Evolutionary conservation across 2,888 invertebrate species (phyloP), one percentile per base, ranked within the genome.

Genomic region (Drosophila helvetica): DNA sequence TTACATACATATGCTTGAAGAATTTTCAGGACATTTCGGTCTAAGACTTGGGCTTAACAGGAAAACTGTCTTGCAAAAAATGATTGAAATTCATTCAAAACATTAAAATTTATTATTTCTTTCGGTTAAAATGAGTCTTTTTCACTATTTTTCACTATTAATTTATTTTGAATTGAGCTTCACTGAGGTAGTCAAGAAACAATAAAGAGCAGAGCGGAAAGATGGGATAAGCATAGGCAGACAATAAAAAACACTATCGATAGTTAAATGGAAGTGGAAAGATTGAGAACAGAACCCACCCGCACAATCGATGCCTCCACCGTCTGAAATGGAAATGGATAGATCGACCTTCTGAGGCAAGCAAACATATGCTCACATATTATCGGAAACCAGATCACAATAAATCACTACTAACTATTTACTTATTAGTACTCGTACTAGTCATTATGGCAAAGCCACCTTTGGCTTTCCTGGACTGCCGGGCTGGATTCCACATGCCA

Each of bases 91-190:
- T 30, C 3, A 30, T 30, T 10, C 3, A 2, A 30, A 30, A 3
- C 10, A 10, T 30, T 3, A 10, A 9, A 30, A 30, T 3, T 9
- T 10, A 10, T 30, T 12, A 30, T 30, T 33, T 30, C 25, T 30
- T 30, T 30, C 30, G 10, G 10, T 30, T 30, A 3, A 30, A 30
- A 30, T 30, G 1, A 10, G 30, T 30, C 0, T 27, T 8, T 27
- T 27, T 27, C 8, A 2, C 9, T 9, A 9, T 2, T 27, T 30
- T 10, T 12, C 57, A 53, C 47, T 51, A 60, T 48, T 55, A 53
- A 50, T 60, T 51, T 2, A 30, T 51, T 52, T 46, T 43, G 25
- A 51, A 46, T 4, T 9, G 8, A 15, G 25, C 7, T 3, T 22
- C 4, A n/a, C 0, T 10, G 38, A 30, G 0, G 38, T 9, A 9